Evolutionary conservation across 2,797 vertebrate genomes (phyloP), one percentile per base, ranked within the genome.

Genomic region (Novumbra hubbsi): DNA sequence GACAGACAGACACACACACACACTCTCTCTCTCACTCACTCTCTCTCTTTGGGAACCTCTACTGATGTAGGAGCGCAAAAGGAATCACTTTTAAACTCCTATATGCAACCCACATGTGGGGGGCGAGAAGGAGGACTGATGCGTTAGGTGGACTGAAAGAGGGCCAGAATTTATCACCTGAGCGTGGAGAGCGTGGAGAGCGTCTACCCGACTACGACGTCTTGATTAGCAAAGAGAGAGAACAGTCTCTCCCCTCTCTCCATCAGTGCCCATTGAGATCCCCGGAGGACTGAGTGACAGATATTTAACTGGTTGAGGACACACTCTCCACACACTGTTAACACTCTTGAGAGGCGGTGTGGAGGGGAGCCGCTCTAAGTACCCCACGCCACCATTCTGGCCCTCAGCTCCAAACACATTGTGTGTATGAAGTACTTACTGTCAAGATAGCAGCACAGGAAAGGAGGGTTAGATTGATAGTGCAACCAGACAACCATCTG

Each of bases 181-280:
- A 50, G 17, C 1, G 4, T 17, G 12, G 9, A 52, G 19, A 17
- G 50, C 17, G 50, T 17, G 12, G 9, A 52, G 19, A 17, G 50
- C 17, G 50, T 17, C 17, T 17, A 52, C 50, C 19, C 7, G 17
- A 52, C 4, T 1, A 19, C 50, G 21, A 57, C 2, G 9, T 24
- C n/a, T 11, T 24, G n/a, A 57, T 24, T 57, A 57, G 3, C 15
- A 32, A 16, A 16, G 14, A 65, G 5, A 65, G 12, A 32, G 27
- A 65, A 15, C 21, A 24, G 27, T n/a, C 50, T 45, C 64, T 67
- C 62, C 48, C 65, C 75, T 70, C 34, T 76, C 86, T 84, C 86
- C 82, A 86, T 90, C 89, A 85, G 84, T 67, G 84, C 89, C 89
- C 90, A 90, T 91, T 91, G 89, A 89, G 88, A 91, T 89, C 90